Evolutionary conservation across 2,888 invertebrate species (phyloP).

Genomic region (Campoplex capitator): DNA sequence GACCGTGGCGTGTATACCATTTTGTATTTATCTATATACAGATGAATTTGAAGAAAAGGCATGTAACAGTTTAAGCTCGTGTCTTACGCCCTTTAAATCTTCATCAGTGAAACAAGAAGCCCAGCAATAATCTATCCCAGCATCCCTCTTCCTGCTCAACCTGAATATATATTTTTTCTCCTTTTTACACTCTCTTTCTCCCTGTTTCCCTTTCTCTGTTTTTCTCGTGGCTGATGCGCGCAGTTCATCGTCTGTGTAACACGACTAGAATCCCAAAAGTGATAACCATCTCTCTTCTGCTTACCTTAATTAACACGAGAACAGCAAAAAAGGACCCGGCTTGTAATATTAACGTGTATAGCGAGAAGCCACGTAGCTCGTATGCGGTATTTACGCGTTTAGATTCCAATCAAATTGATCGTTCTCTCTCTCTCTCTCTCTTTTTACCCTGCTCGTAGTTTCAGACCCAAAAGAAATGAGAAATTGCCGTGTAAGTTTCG

Average conservation of each 20-base stretch:
- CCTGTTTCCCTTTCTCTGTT: not conserved
- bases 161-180: constrained; percentile 17
- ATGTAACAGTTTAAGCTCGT: constrained; percentile 4
- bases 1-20: not conserved
- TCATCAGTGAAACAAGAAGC: constrained; percentile 51
- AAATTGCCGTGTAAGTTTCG: constrained; percentile 19
- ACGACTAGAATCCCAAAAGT: constrained; percentile 60
- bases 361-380: constrained; percentile 23
- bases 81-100: constrained; percentile 11
- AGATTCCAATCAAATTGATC: constrained; percentile 68
- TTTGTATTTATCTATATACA: not conserved
- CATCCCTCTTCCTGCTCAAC: not conserved
- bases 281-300: constrained; percentile 60
- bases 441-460: not conserved
- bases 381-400: constrained; percentile 62
- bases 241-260: not conserved
- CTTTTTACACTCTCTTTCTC: not conserved
- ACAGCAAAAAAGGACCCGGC: constrained; percentile 45
- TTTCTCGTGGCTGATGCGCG: constrained; percentile 21
- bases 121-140: constrained; percentile 61
- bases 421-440: constrained; percentile 19
- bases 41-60: not conserved
- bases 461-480: constrained; percentile 37
- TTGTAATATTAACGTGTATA: constrained; percentile 20
- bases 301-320: constrained; percentile 67